These are phyloP conservation scores for Carcinoscorpius rotundicauda DNA, from an alignment of 1,140 invertebrate species.

Conservation along the genomic window DNA sequence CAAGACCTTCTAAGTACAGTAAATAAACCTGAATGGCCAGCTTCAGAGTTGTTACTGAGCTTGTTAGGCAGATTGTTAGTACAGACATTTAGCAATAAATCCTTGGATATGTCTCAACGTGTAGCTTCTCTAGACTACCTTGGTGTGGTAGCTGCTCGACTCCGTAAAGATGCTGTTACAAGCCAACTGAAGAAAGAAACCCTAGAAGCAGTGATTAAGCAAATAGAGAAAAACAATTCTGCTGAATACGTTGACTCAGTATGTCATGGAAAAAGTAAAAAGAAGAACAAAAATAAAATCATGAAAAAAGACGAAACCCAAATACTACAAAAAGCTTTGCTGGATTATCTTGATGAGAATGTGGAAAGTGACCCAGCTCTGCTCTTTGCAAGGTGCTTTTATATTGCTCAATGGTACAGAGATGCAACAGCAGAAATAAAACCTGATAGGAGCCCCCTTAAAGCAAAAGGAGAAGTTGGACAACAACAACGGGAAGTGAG, in stretches of 20 bases:
- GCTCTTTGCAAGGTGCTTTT: constrained; percentile 77
- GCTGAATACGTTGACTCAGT: constrained; percentile 44
- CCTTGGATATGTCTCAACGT: constrained; percentile 86
- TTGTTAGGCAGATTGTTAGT: constrained; percentile 85
- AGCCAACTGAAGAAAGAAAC: constrained; percentile 77
- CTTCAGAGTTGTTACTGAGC: constrained; percentile 86
- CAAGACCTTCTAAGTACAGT: constrained; percentile 93
- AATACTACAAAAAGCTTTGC: constrained; percentile 81
- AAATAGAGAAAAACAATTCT: constrained; percentile 90
- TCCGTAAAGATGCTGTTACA: constrained; percentile 83
- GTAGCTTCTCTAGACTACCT: constrained; percentile 95
- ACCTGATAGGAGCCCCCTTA: constrained; percentile 20
- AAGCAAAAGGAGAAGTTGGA: constrained; percentile 26
- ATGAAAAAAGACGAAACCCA: constrained; percentile 53
- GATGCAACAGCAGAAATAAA: constrained; percentile 62
- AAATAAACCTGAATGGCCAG: constrained; percentile 99
- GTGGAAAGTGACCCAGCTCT: constrained; percentile 75
- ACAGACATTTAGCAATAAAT: constrained; percentile 90
- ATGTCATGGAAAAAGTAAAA: constrained; percentile 12
- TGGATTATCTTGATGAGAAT: constrained; percentile 91
- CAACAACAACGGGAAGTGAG: not conserved
- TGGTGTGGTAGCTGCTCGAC: constrained; percentile 86
- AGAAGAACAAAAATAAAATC: constrained; percentile 27
- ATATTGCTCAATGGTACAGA: constrained; percentile 93
- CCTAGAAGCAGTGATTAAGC: constrained; percentile 83